Conservation (phyloP, 1,140 invertebrate species). For the Bombus fervidus region DNA sequence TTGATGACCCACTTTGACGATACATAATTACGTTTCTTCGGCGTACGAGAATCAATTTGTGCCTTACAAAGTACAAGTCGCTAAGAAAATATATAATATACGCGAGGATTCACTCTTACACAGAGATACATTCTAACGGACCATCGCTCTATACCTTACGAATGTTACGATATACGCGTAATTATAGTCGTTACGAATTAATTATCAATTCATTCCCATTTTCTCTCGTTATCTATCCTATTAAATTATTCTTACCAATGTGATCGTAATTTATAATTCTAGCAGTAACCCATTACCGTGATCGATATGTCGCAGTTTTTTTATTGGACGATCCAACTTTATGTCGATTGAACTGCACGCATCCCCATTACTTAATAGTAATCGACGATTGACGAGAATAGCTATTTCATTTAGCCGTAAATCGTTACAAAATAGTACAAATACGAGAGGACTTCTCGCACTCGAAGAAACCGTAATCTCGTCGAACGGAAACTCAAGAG, state of each 20-base stretch:
- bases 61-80: conserved; percentile 45
- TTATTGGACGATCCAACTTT: conserved; percentile 24
- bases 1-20: background rate
- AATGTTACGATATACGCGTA: conserved; percentile 25
- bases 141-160: conserved; percentile 31
- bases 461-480: conserved; percentile 34
- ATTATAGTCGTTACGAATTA: conserved; percentile 19
- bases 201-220: conserved; percentile 30
- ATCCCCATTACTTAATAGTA: background rate
- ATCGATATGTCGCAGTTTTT: conserved; percentile 62
- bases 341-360: conserved; percentile 22
- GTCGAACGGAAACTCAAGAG: background rate
- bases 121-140: conserved; percentile 1
- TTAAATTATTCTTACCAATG: conserved; percentile 32
- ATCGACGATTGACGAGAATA: conserved; percentile 25
- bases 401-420: conserved; percentile 15
- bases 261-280: conserved; percentile 39
- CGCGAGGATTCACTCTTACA: background rate
- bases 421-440: conserved; percentile 47
- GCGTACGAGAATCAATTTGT: conserved; percentile 28
- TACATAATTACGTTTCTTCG: conserved; percentile 42
- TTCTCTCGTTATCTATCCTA: conserved; percentile 17
- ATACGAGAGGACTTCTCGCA: conserved; percentile 21
- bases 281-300: conserved; percentile 57
- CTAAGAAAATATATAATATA: conserved; percentile 23